Evolutionary conservation across 2,797 vertebrate species (phyloP), one percentile per base, ranked within the genome.

Genomic region (Erithacus rubecula): DNA sequence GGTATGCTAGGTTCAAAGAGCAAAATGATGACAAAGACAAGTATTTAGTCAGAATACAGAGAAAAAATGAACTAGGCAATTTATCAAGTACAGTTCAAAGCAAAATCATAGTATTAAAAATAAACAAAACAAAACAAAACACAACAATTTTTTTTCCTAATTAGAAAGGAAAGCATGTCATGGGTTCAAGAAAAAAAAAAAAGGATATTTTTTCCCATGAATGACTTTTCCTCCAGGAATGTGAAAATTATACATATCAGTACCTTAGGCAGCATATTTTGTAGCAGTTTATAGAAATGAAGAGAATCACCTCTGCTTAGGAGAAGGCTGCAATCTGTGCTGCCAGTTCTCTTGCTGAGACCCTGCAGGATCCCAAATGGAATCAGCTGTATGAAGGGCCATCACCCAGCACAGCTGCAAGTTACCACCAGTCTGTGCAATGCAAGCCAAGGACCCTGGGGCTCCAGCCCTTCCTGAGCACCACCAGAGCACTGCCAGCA

Each of bases 11-110:
- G 32, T 55, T 87, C 60, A 70, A 87, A 87, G 43, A 74, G 15
- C 19, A 87, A 64, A 87, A n/a, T 32, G 10, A 32, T 43, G 16
- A 36, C 29, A 89, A 22, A 88, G 37, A 49, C 8, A 5, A 36
- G n/a, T 1, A 0, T 76, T 88, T 65, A 44, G 46, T 46, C 4
- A 5, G 24, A 65, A 5, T 30, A 55, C 0, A 1, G 22, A 71
- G 24, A 30, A 70, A 87, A 92, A 59, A 47, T 9, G 3, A 75
- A 44, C 18, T 6, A 15, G 43, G 21, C 10, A 52, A 79, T 79
- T 78, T 81, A 59, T 78, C 69, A 59, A 52, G 29, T 60, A 32
- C 9, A 43, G 93, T 86, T 68, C 46, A 78, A 93, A 75, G 34
- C 21, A 67, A 36, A 91, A 71, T 5, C 22, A 82, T 22, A 7